Base-by-base conservation (phyloP, 92 coral and sea anemone genomes). In the Meandrina meandrites region DNA sequence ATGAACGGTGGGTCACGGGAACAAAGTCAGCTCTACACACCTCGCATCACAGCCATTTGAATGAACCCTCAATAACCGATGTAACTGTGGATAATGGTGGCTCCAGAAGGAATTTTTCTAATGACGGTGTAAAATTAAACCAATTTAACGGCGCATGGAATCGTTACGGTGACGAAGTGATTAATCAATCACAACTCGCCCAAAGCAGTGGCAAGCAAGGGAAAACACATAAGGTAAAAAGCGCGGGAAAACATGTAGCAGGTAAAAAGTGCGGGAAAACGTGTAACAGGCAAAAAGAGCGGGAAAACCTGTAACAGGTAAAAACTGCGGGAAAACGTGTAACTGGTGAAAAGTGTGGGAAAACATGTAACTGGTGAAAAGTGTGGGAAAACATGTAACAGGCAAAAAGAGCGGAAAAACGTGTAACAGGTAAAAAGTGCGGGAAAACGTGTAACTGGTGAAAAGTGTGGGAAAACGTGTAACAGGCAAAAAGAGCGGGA, bases 41-140 rank as follows among this genome's bases (percentile, higher is more conserved):
- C 50, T 32, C 75, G 60, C 56, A 2, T 81, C 64, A 81, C 85
- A 45, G 76, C 85, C 36, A 81, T 81, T 40, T 81, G 85, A 81
- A 22, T n/a, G 35, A 17, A 37, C 17, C 62, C 35, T 64, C 24
- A n/a, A 37, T 21, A 24, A 16, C n/a, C 36, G 36, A 24, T 60
- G 30, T 60, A 4, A 60, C 67, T 60, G 21, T 54, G 60, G 60
- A 15, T 54, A 1, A 18, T 54, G 60, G 60, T 9, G 9, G 53
- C 53, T 48, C 12, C 53, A 48, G 53, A 0, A 54, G 21, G 22
- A 54, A 17, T 54, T 54, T 54, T 48, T 48, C 53, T 48, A 48
- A 48, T 13, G 8, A 18, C 5, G 60, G 60, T 18, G 60, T 16
- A 54, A 13, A 17, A 54, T 54, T 13, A 27, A 1, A 11, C 16